Conservation (phyloP, 2,888 invertebrate genomes). For the Lasius fuliginosus region DNA sequence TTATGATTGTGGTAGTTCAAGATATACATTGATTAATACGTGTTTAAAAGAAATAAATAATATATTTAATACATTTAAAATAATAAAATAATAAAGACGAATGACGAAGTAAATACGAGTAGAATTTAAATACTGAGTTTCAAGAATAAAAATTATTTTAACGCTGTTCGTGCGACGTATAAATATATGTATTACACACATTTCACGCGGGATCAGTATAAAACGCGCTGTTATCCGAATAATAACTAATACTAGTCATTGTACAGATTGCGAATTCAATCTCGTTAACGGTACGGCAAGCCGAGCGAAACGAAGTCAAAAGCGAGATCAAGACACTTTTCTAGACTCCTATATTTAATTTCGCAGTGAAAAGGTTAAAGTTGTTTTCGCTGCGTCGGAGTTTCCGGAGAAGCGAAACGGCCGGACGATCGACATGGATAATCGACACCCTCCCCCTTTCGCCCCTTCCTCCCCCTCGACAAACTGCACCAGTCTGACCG, state of each 20-base stretch:
- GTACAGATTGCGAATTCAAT: neutral
- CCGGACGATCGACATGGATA: constrained; percentile 40
- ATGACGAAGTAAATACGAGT: neutral
- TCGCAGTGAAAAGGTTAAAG: constrained; percentile 28
- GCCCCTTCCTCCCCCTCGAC: constrained; percentile 11
- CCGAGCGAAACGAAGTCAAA: neutral
- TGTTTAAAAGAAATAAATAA: neutral
- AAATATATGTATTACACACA: neutral
- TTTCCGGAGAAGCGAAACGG: constrained; percentile 18
- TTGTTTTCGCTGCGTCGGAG: constrained; percentile 45
- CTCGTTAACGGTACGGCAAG: neutral
- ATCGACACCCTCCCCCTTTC: constrained; percentile 34
- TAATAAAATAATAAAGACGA: neutral
- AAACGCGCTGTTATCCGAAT: neutral
- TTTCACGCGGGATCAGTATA: neutral
- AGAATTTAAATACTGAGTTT: neutral
- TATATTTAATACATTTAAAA: neutral
- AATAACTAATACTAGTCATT: neutral
- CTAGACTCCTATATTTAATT: constrained; percentile 37
- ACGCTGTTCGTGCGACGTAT: neutral
- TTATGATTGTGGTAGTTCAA: neutral
- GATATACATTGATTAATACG: neutral
- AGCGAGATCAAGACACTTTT: constrained; percentile 16
- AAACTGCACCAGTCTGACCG: neutral
- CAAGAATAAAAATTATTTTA: neutral